Base-by-base conservation (phyloP, 2,888 invertebrate species). In the Tortrix viridana region DNA sequence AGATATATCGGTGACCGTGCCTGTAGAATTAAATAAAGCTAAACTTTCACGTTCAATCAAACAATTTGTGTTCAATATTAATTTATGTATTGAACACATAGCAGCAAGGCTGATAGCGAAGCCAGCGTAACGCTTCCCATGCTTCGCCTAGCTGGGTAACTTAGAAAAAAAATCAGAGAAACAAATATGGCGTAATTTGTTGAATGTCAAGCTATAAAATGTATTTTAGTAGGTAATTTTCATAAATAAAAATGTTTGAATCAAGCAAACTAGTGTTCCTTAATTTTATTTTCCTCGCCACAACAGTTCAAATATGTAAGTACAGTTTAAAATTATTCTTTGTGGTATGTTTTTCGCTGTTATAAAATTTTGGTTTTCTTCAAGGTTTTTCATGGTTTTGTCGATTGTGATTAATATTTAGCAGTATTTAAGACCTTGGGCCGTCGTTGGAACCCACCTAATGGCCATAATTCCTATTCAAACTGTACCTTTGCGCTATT, bases 181-280 rank as follows among this genome's bases (percentile, higher is more conserved):
- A 88, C 84, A 85, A 88, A 87, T 79, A 89, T 89, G 89, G 89
- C 87, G 84, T 80, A 81, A 69, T 72, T 80, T 81, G 73, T 80
- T 83, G 75, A 79, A 89, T 88, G 88, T 81, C 77, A 85, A 85
- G 79, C 43, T 53, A 18, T 47, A 63, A 57, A 48, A 63, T 63
- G 63, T 63, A 58, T 63, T 63, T 63, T 58, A 58, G 63, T n/a
- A n/a, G n/a, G n/a, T 63, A 63, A 41, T 53, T 53, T 53, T 58
- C 57, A 9, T 87, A 86, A 87, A 85, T 88, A 87, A 85, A 86
- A 85, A 90, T 90, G 90, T 83, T 83, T 84, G 79, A 78, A 68
- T 74, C 73, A 68, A 72, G 71, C 64, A 79, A 75, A 73, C 75
- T 79, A 77, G 74, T 81, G 72, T 79, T 84, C 71, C 71, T 79